A percentile compares a stretch with the other conserved stretches of the same genome.
These are phyloP conservation scores for Phaonia tiefii DNA, from an alignment of 2,888 invertebrate species.

Conservation along the genomic window DNA sequence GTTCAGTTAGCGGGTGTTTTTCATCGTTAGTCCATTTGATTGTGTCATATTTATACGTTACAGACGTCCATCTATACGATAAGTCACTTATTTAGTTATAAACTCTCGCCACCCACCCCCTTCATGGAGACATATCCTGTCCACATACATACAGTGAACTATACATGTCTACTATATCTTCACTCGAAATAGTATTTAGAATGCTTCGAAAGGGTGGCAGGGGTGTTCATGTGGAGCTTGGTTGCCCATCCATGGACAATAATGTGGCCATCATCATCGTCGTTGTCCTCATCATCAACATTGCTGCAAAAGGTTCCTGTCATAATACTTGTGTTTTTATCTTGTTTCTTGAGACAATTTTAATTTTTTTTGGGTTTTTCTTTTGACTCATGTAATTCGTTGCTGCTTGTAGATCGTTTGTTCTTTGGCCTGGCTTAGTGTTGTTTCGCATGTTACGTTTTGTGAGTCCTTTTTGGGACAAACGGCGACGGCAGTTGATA, in stretches of 20 bases:
- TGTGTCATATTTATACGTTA: constrained; percentile 66
- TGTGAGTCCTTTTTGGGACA: constrained; percentile 17
- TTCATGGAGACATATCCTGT: background rate
- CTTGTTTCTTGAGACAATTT: constrained; percentile 52
- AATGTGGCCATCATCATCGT: background rate
- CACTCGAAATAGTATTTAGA: background rate
- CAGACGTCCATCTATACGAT: constrained; percentile 64
- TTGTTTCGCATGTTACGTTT: constrained; percentile 57
- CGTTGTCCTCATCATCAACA: background rate
- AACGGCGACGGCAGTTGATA: constrained; percentile 27
- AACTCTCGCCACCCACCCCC: background rate
- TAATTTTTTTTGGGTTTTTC: constrained; percentile 29
- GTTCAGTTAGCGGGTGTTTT: constrained; percentile 67
- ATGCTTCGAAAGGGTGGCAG: background rate
- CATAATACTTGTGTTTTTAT: constrained; percentile 65
- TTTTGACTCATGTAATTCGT: constrained; percentile 52
- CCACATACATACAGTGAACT: background rate
- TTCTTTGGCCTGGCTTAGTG: constrained; percentile 37
- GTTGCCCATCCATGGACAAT: constrained; percentile 41
- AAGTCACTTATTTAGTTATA: constrained; percentile 64
- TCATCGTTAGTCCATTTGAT: constrained; percentile 66
- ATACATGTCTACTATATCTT: background rate
- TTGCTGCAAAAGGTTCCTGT: constrained; percentile 58
- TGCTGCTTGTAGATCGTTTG: constrained; percentile 43
- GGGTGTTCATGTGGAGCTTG: constrained; percentile 13